Base-by-base conservation (phyloP, 2,888 invertebrate genomes). In the Andricus quercusramuli region DNA sequence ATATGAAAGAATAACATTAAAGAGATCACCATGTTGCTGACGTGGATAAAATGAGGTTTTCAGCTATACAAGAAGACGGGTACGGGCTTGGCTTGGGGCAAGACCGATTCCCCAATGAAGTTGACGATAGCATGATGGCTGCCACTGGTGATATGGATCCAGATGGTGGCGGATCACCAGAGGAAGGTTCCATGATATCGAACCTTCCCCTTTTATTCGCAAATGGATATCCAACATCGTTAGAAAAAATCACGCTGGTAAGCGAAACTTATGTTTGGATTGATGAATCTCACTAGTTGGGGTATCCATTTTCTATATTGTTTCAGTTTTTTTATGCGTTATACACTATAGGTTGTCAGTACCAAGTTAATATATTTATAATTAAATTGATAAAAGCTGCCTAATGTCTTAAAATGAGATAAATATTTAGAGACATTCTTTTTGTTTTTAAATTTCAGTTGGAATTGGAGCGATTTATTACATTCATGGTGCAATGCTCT, bases 401-500 rank as follows among this genome's bases (percentile, higher is more conserved):
- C 56, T 6, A n/a, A 9, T 22, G n/a, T 8, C 2, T 59, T n/a
- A 37, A 66, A 67, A 3, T 13, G 2, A 67, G 51, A 17, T 8
- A 65, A 32, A 68, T 51, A 41, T 41, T 67, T 37, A 32, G 22
- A 41, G 11, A 15, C 15, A 62, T 25, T 62, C 2, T 64, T 15
- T 64, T 64, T 51, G 29, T 47, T 70, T 25, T 44, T 2, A 8
- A 74, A 85, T 87, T 84, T 64, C 79, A 93, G 92, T 83, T 92
- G 80, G 95, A 96, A 90, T 92, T 96, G 88, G 96, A 96, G 93
- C 94, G 94, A 87, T 96, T 96, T 91, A 95, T 96, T 89, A 95
- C 95, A 84, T 96, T 96, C 90, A 96, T 96, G 96, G 95, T 96
- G 86, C 95, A 96, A 90, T 96, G 96, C 93, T 96, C 96, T 70